Conservation (phyloP, 1,140 invertebrate genomes). For the Eufriesea mexicana region DNA sequence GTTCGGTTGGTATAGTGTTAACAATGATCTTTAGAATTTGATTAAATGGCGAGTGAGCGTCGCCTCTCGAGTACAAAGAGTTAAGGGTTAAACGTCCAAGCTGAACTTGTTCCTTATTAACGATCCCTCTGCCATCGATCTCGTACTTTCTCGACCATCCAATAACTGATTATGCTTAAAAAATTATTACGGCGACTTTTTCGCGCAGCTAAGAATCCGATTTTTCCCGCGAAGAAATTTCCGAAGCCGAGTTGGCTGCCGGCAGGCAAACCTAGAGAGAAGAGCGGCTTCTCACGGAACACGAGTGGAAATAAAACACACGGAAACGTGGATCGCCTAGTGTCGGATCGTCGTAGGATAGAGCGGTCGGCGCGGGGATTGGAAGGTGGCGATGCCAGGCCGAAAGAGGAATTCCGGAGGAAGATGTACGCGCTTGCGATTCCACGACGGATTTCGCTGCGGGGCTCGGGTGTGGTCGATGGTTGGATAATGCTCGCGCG, state of each 20-base stretch:
- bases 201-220: too few species aligned
- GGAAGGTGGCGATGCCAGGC: slow-evolving; percentile 27
- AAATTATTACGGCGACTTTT: too few species aligned
- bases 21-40: too few species aligned
- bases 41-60: too few species aligned
- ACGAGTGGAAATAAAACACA: neutral
- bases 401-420: slow-evolving; percentile 58
- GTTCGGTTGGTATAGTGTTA: too few species aligned
- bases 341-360: neutral
- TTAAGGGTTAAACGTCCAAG: too few species aligned
- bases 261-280: neutral
- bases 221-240: neutral
- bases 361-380: neutral
- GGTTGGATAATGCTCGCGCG: slow-evolving; percentile 69
- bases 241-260: too few species aligned
- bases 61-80: too few species aligned
- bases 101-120: too few species aligned
- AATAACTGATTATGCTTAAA: too few species aligned
- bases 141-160: too few species aligned
- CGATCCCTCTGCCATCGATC: too few species aligned
- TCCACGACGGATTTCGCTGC: slow-evolving; percentile 66
- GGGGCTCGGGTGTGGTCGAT: slow-evolving; percentile 77
- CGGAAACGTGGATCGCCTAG: slow-evolving; percentile 6
- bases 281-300: slow-evolving; percentile 4
- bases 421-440: slow-evolving; percentile 66